Conservation (phyloP, 2,113 vertebrate species). For the Cavia aperea region DNA sequence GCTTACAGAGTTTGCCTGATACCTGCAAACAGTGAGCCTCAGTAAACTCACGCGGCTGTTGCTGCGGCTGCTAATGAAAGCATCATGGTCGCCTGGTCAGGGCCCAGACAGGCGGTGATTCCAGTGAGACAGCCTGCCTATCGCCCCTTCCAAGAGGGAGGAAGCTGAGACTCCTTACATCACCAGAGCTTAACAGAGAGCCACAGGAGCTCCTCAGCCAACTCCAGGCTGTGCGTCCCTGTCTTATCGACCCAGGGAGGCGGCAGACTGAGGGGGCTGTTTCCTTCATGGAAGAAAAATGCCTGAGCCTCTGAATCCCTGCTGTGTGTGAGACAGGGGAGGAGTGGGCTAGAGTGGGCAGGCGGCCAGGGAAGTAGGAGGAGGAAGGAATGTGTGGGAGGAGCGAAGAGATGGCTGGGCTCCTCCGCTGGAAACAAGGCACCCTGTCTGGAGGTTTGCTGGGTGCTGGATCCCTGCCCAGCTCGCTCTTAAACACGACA, state of each 20-base stretch:
- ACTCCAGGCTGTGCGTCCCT: slow-evolving; percentile 34
- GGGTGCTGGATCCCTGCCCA: slow-evolving; percentile 45
- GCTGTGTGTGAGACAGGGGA: slow-evolving; percentile 43
- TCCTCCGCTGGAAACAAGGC: slow-evolving; percentile 25
- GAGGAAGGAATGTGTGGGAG: slow-evolving; percentile 25
- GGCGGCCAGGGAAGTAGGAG: neutral
- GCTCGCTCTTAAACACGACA: neutral
- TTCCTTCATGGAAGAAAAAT: slow-evolving; percentile 51
- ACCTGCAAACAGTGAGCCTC: neutral
- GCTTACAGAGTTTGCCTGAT: neutral
- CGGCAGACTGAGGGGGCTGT: slow-evolving; percentile 57
- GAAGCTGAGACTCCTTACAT: neutral
- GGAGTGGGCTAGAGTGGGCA: slow-evolving; percentile 28
- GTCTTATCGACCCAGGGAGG: slow-evolving; percentile 65
- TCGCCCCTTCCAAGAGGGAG: neutral
- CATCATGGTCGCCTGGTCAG: neutral
- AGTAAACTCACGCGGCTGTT: neutral
- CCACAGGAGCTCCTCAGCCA: neutral
- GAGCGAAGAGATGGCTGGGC: slow-evolving; percentile 9
- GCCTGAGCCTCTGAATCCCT: slow-evolving; percentile 30
- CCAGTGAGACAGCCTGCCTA: neutral
- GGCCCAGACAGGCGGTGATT: slow-evolving; percentile 2
- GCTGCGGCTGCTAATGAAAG: neutral
- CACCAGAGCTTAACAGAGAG: neutral
- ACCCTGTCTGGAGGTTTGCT: slow-evolving; percentile 36